These are phyloP conservation scores for Malurus alboscapulatus DNA, from an alignment of 2,113 vertebrate species.

Conservation along the genomic window DNA sequence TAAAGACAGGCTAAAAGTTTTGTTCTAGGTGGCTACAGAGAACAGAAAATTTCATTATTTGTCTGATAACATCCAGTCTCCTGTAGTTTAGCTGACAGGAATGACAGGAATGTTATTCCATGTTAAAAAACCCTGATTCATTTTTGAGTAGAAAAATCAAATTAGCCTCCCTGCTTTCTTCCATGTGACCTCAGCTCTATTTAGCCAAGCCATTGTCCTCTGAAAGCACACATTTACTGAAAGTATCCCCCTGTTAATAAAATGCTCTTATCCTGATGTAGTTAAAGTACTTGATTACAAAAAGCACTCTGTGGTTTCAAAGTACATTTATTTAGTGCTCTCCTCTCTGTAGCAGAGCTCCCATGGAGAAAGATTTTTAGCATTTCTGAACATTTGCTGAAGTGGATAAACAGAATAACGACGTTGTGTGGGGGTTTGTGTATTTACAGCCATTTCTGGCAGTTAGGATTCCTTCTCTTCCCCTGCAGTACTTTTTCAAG, in stretches of 20 bases:
- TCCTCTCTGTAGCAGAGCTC: neutral
- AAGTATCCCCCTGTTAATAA: neutral
- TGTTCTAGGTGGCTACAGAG: neutral
- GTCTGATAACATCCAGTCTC: neutral
- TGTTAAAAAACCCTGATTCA: neutral
- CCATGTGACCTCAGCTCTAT: neutral
- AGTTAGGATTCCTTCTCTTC: neutral
- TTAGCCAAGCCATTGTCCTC: neutral
- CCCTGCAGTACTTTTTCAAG: neutral
- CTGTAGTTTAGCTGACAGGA: neutral
- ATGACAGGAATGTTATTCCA: neutral
- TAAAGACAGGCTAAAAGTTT: neutral
- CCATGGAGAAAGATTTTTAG: neutral
- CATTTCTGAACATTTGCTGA: neutral
- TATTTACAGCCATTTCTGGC: neutral
- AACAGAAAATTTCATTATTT: constrained; percentile 17
- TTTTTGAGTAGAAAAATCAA: constrained; percentile 41
- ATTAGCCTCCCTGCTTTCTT: constrained; percentile 19
- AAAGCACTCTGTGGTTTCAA: neutral
- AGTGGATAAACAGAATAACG: neutral
- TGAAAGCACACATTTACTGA: neutral
- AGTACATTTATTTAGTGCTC: neutral
- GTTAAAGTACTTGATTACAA: neutral
- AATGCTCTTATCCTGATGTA: neutral
- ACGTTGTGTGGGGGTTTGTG: neutral